Evolutionary conservation across 1,140 invertebrate species (phyloP).

Genomic region (Drosophila leontia): DNA sequence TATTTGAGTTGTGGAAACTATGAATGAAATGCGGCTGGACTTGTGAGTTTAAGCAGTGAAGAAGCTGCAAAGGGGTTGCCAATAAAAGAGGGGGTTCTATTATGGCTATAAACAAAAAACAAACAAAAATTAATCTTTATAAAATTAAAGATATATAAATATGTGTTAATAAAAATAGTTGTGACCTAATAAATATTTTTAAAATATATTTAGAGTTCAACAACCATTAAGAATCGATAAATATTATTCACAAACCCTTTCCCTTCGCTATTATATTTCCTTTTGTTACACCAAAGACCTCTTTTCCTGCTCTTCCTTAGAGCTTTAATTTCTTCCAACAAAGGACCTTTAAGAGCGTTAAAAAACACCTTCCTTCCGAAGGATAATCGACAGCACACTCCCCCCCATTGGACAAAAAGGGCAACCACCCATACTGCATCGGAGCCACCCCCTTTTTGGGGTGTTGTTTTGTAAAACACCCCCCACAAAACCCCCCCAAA

Average conservation of each 20-base stretch:
- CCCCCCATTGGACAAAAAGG: constrained; percentile 22
- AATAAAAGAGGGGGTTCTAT: background rate
- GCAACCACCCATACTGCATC: constrained; percentile 21
- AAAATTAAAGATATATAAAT: background rate
- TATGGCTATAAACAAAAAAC: background rate
- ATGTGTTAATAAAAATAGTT: too few species aligned
- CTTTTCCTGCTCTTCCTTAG: background rate
- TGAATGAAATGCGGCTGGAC: constrained; percentile 20
- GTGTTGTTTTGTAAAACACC: constrained; percentile 2
- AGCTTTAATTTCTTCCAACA: constrained; percentile 26
- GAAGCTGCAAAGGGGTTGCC: background rate
- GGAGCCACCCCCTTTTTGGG: constrained; percentile 60
- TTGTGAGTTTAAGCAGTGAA: constrained; percentile 1
- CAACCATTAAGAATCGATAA: background rate
- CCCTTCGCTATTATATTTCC: background rate
- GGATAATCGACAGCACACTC: constrained; percentile 47
- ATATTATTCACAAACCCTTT: background rate
- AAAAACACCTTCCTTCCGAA: constrained; percentile 44
- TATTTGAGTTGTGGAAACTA: constrained; percentile 33
- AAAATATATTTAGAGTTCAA: background rate
- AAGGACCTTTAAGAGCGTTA: constrained; percentile 31
- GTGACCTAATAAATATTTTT: background rate
- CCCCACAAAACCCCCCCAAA: constrained; percentile 32
- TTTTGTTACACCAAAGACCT: background rate
- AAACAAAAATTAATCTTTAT: background rate